Base-by-base conservation (phyloP, 2,797 vertebrate species). In the Parauchenoglanis ngamensis region DNA sequence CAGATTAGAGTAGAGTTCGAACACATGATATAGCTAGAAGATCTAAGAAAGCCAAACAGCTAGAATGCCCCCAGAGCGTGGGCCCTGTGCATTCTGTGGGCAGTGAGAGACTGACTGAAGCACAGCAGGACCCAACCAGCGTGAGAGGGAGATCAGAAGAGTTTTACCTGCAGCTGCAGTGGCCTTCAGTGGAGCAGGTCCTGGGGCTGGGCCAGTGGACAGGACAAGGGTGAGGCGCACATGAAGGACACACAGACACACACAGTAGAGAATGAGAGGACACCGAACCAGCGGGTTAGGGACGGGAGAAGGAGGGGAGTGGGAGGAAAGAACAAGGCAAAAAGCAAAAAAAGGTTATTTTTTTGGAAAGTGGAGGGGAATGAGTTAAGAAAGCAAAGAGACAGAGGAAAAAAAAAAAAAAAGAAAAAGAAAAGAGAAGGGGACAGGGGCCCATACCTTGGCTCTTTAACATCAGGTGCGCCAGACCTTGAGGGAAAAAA, bases 401-500 rank as follows among this genome's bases (percentile, higher is more conserved):
- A 83, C n/a, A 77, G 46, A 49, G 19, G 40, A 67, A 70, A 57
- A 28, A 82, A 73, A 83, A 57, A 72, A 49, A 75, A 83, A 72
- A 19, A 76, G 79, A 40, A 78, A 70, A 70, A 65, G 89, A 57
- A 89, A 83, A 89, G 54, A 82, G 67, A 72, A 52, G 80, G 76
- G 61, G 83, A 40, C 96, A 94, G 95, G 96, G 96, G 95, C 96
- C 96, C 97, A 97, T 98, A 98, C 97, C 97, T 98, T 98, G 97
- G 97, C 96, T 97, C 95, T 96, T 97, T 98, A 98, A 96, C 97
- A 95, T 98, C 97, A 98, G 97, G 96, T 98, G 97, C 96, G 97
- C 97, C 96, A 97, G 97, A 98, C 97, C 97, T 98, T 98, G 97
- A 97, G 96, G 94, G 96, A 96, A 96, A 96, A 95, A 96, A 96